Percentiles rank a stretch among this genome's conserved stretches.
Evolutionary conservation across 2,113 vertebrate genomes (phyloP).

Genomic region (Xenus cinereus): DNA sequence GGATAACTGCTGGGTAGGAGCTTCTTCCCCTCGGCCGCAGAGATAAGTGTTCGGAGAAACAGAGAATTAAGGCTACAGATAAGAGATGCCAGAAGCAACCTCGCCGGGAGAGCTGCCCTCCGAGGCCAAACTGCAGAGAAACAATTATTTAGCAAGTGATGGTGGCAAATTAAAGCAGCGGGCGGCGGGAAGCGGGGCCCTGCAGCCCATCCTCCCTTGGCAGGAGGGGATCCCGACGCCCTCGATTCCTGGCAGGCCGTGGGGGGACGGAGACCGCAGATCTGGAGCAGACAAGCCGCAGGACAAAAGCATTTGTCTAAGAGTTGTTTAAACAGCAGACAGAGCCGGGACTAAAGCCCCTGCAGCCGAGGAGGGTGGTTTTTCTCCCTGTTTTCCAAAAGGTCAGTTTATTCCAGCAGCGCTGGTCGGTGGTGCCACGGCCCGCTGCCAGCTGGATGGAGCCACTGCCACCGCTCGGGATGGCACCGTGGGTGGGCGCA

Average conservation of each 20-base stretch:
- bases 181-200: neutral
- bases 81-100: neutral
- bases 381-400: neutral
- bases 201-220: neutral
- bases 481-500: neutral
- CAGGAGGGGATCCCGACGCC: neutral
- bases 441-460: neutral
- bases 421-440: neutral
- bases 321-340: neutral
- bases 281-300: neutral
- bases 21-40: neutral
- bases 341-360: neutral
- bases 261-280: neutral
- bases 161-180: neutral
- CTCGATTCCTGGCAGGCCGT: neutral
- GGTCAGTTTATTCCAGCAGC: neutral
- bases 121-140: neutral
- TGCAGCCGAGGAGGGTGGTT: neutral
- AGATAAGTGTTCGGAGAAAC: neutral
- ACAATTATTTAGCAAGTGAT: neutral
- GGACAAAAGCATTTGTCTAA: neutral
- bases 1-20: neutral
- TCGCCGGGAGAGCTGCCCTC: neutral
- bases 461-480: neutral
- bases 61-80: neutral